These are phyloP conservation scores for Ctena decussata DNA, from an alignment of 2,888 invertebrate species.

Conservation along the genomic window DNA sequence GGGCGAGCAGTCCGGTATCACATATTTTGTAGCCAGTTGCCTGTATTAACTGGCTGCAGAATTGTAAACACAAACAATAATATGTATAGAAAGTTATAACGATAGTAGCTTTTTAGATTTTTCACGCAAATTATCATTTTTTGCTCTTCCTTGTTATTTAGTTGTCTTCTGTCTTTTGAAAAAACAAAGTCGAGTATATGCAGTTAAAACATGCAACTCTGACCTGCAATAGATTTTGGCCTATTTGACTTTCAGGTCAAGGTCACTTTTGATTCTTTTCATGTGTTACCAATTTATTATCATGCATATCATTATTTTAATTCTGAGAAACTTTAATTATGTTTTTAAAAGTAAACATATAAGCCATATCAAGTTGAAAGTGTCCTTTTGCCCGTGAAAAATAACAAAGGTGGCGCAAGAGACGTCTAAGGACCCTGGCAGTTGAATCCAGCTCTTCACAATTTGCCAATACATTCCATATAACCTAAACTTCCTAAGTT, in stretches of 20 bases:
- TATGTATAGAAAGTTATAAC: neutral
- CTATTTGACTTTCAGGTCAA: neutral
- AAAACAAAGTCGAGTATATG: no score
- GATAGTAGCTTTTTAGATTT: neutral
- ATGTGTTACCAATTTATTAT: constrained; percentile 1
- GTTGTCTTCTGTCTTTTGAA: neutral
- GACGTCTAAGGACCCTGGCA: no score
- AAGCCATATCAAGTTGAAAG: neutral
- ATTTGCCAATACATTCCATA: constrained; percentile 1
- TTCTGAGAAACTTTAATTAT: constrained; percentile 2
- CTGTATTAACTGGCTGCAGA: no score
- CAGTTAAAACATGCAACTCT: neutral
- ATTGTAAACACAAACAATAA: no score
- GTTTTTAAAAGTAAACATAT: neutral
- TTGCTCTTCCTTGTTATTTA: neutral
- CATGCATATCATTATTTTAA: constrained; percentile 5
- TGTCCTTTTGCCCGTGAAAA: neutral
- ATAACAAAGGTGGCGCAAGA: neutral
- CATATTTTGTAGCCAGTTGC: no score
- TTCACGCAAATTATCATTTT: neutral
- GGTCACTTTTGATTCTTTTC: neutral
- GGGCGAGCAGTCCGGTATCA: no score
- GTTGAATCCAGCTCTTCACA: neutral
- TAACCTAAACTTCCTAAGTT: neutral
- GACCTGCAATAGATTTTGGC: neutral